Base-by-base conservation (phyloP, 2,888 invertebrate species). In the Ceramica pisi region DNA sequence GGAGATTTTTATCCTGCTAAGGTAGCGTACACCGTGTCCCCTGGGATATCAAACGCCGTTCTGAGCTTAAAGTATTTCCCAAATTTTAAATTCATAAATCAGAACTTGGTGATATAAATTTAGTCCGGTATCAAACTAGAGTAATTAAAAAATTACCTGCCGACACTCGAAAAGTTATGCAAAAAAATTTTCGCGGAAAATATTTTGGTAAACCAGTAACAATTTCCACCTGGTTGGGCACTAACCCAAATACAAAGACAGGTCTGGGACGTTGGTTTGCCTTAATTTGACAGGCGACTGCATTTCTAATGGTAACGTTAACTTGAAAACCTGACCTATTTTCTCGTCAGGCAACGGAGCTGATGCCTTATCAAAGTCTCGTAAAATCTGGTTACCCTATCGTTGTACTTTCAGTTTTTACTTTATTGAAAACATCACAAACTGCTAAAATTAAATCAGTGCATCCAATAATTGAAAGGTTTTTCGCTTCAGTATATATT, bases 201-300 rank as follows among this genome's bases (percentile, higher is more conserved):
- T 64, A 23, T 41, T 44, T 41, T 1, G 21, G 16, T 14, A 50
- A 31, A 46, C 16, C 48, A 5, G 31, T 19, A 46, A 53, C 5
- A 63, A 53, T 68, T 64, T 72, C 38, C 16, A 38, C 53, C 46
- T 60, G 50, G 55, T 56, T 60, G 19, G 53, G n/a, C 31, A 68
- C 59, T 82, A 64, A 68, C 72, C 66, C 48, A 67, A 78, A 80
- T 63, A 50, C n/a, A 71, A 59, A 41, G 63, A 66, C 51, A 65
- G 59, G 26, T 50, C 41, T 63, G 62, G 38, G 59, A 59, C 57
- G 55, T 38, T 66, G 59, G 41, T 64, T 71, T 48, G 56, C 51
- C 31, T 63, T 69, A 68, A 80, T 78, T 68, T 82, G 73, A 78
- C 73, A 68, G 63, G 63, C 38, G 50, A 62, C 57, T 72, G 69